Evolutionary conservation across 2,113 vertebrate genomes (phyloP), one percentile per base, ranked within the genome.

Genomic region (Sturnus vulgaris): DNA sequence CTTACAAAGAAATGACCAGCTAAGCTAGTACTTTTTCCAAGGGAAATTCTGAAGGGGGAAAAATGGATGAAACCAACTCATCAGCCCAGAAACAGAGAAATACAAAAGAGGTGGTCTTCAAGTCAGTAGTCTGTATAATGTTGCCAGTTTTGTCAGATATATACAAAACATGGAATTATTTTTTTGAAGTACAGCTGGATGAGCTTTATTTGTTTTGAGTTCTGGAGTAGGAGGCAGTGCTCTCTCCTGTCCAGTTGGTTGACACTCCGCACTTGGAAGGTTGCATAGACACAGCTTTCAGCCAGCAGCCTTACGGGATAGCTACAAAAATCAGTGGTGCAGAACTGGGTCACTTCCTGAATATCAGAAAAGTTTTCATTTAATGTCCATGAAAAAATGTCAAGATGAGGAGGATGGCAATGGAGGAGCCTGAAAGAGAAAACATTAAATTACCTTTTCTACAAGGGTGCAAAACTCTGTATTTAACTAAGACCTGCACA

Each of bases 281-380:
- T 99, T 99, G 99, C 99, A 99, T 99, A 99, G 99, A 99, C 98
- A 98, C 98, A 99, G 99, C 98, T 99, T 98, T 98, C 98, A 99
- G 98, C 98, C 99, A 99, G 99, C 99, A 99, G 99, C 99, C 99
- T 99, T 98, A 97, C 95, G 98, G 98, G 98, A 98, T 98, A 98
- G 99, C 99, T 99, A 99, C 99, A 99, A 98, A 99, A 98, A 98
- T 98, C 98, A 98, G 98, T 98, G 98, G 98, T 98, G 98, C 98
- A 99, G 98, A 98, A 98, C 98, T 98, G 97, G 98, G 98, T 98
- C 98, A 98, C 98, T 99, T 99, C 99, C 99, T 99, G 99, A 99
- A 99, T 99, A 99, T 99, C 99, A 99, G 98, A 98, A 99, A 99
- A 97, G 97, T 97, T 98, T 96, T 98, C 96, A 97, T 97, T 97